Percentiles rank a stretch among this genome's conserved stretches.
Evolutionary conservation across 2,888 invertebrate species (phyloP).

Genomic region (Timema podura): DNA sequence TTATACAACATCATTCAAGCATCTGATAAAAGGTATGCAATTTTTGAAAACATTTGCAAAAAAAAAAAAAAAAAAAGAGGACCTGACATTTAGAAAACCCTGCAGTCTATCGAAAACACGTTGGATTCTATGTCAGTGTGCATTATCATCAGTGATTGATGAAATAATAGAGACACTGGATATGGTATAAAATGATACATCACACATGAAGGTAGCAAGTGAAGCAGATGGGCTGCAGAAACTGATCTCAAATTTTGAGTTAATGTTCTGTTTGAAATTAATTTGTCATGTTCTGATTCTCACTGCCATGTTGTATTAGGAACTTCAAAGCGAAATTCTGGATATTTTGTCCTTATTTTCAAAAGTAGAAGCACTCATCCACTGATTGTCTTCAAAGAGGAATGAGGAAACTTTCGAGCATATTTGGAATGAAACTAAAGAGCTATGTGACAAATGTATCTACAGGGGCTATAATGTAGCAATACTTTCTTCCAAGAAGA

Average conservation of each 20-base stretch:
- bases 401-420: background rate
- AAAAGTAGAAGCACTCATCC: conserved; percentile 6
- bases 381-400: conserved; percentile 6
- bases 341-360: background rate
- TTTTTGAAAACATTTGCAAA: background rate
- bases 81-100: too few species aligned
- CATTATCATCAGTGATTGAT: background rate
- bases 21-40: background rate
- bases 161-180: background rate
- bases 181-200: background rate
- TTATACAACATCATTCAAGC: background rate
- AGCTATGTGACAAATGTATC: background rate
- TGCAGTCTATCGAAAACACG: too few species aligned
- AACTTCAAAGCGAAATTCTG: background rate
- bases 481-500: background rate
- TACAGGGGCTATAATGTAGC: background rate
- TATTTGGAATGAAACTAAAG: conserved; percentile 6
- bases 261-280: background rate
- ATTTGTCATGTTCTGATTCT: background rate
- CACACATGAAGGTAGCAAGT: background rate
- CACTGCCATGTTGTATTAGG: background rate
- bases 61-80: background rate
- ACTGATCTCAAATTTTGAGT: background rate
- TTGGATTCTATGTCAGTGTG: background rate
- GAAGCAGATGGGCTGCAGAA: background rate